Conservation (phyloP, 2,888 invertebrate species). For the Neoaliturus tenellus region DNA sequence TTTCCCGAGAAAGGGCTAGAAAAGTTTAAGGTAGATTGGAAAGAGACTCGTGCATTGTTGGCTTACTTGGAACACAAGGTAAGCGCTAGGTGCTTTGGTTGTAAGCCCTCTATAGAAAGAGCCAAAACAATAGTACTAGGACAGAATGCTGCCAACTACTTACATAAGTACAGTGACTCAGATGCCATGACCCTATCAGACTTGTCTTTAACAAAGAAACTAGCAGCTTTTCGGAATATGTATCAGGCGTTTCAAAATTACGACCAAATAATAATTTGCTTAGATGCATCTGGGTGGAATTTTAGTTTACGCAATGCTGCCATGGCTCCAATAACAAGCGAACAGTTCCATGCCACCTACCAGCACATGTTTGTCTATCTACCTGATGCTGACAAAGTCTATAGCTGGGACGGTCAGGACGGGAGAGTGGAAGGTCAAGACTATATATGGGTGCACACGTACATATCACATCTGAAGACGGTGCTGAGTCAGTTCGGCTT, state of each 20-base stretch:
- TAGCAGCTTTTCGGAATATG: background rate
- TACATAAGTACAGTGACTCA: background rate
- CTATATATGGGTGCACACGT: background rate
- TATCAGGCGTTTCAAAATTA: background rate
- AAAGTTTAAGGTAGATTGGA: too few species aligned
- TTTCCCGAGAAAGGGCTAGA: too few species aligned
- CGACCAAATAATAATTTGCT: too few species aligned
- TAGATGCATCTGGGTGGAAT: too few species aligned
- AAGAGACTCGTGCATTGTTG: too few species aligned
- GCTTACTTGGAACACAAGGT: conserved; percentile 2
- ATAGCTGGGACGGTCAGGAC: background rate
- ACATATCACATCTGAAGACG: background rate
- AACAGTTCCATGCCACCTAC: too few species aligned
- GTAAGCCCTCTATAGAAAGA: background rate
- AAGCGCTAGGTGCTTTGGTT: background rate
- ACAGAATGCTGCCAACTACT: background rate
- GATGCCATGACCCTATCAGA: conserved; percentile 4
- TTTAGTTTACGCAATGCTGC: too few species aligned
- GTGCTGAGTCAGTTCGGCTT: too few species aligned
- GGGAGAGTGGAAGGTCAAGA: background rate
- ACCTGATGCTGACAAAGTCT: too few species aligned
- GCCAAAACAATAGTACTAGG: background rate
- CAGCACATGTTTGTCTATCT: too few species aligned
- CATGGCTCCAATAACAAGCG: too few species aligned
- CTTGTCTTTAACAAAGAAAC: background rate